Evolutionary conservation across 2,888 invertebrate species (phyloP).

Genomic region (Caenorhabditis sp.): DNA sequence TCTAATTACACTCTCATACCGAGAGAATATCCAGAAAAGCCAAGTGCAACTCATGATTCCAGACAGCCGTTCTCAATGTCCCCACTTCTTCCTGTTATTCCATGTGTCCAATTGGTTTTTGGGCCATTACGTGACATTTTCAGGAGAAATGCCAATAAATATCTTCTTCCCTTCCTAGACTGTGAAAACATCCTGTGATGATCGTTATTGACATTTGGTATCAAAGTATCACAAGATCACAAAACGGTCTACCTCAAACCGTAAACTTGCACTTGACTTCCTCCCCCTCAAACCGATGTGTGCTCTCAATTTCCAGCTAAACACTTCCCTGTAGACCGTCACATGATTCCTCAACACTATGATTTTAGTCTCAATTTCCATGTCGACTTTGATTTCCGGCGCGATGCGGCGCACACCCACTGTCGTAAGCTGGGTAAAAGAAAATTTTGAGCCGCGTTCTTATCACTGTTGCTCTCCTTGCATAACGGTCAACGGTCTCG

Average conservation of each 20-base stretch:
- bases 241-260: background rate
- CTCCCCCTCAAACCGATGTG: slow-evolving; percentile 18
- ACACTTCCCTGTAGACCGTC: slow-evolving; percentile 21
- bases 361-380: no score
- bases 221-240: slow-evolving; percentile 1
- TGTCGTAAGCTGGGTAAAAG: background rate
- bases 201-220: slow-evolving; percentile 3
- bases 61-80: background rate
- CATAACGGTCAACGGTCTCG: slow-evolving; percentile 36
- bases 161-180: background rate
- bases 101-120: background rate
- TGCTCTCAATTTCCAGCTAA: slow-evolving; percentile 24
- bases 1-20: slow-evolving; percentile 4
- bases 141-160: slow-evolving; percentile 6
- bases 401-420: background rate
- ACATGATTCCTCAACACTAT: slow-evolving; percentile 14
- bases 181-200: slow-evolving; percentile 41
- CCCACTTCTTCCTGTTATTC: slow-evolving; percentile 1
- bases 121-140: background rate
- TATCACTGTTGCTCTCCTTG: slow-evolving; percentile 24
- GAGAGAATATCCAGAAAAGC: background rate
- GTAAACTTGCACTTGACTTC: background rate
- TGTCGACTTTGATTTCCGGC: slow-evolving; percentile 36
- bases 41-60: background rate
- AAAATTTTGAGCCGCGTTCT: slow-evolving; percentile 6